phyloP scores from a whole-genome alignment of 2,888 invertebrate species.

The Steinernema carpocapsae region DNA sequence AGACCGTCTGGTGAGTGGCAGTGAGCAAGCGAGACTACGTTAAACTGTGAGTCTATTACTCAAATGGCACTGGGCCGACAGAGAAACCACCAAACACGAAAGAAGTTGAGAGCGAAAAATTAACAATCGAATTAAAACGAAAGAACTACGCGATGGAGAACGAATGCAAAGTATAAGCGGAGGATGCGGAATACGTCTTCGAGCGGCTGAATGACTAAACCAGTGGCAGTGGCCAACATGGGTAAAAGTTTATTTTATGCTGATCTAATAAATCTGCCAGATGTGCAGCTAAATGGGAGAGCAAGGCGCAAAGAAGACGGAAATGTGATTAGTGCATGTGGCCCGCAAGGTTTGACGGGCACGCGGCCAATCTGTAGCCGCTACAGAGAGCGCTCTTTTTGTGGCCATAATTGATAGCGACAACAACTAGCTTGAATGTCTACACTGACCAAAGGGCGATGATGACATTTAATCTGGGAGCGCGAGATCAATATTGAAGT shows the following conservation, averaged over 20 bases:
- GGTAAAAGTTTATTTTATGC: conserved; percentile 31
- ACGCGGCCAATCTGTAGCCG: not conserved
- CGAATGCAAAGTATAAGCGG: not conserved
- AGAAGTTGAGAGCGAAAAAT: not conserved
- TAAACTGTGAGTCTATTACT: not conserved
- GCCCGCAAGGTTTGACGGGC: too few species aligned
- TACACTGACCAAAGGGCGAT: not conserved
- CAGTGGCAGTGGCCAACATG: not conserved
- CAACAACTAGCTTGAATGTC: not conserved
- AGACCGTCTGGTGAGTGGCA: not conserved
- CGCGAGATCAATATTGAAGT: conserved; percentile 15
- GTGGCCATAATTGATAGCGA: not conserved
- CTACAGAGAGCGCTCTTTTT: not conserved
- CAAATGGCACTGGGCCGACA: not conserved
- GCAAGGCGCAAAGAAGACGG: not conserved
- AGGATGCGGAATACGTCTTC: not conserved
- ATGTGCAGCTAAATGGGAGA: not conserved
- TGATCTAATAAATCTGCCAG: conserved; percentile 22
- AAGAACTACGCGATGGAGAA: too few species aligned
- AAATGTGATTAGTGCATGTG: not conserved
- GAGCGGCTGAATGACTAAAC: not conserved
- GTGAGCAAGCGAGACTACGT: conserved; percentile 2
- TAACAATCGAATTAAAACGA: conserved; percentile 21
- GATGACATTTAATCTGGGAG: conserved; percentile 12
- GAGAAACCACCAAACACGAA: conserved; percentile 1